These are phyloP conservation scores for Toxonevra muliebris DNA, from an alignment of 2,888 invertebrate genomes.

Conservation along the genomic window DNA sequence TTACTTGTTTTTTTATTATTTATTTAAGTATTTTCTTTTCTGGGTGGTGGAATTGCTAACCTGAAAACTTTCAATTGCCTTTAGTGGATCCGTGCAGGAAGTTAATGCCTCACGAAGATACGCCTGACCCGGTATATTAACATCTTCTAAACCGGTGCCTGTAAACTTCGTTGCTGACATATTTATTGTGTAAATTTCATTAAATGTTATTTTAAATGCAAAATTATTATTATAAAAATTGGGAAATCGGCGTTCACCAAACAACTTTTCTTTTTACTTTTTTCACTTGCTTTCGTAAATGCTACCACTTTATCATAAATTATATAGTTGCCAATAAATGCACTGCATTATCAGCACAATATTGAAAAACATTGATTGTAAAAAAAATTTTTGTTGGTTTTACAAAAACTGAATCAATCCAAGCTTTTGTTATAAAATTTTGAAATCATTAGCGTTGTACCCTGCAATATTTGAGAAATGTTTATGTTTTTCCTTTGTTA, in stretches of 20 bases:
- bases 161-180: constrained; percentile 63
- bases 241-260: not conserved
- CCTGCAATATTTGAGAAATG: no score
- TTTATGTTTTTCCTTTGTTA: no score
- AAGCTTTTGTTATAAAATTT: no score
- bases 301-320: no score
- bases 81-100: constrained; percentile 94
- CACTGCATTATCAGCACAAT: no score
- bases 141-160: constrained; percentile 79
- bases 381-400: no score
- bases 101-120: constrained; percentile 90
- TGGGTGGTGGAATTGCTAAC: constrained; percentile 56
- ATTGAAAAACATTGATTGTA: no score
- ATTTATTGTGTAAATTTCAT: not conserved
- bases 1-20: not conserved
- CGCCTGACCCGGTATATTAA: constrained; percentile 88
- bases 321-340: no score
- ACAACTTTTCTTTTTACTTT: constrained; percentile 23
- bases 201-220: not conserved
- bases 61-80: constrained; percentile 99
- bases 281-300: not conserved
- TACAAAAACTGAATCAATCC: no score
- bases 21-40: not conserved
- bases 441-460: no score
- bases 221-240: no score